A percentile compares a stretch with the other conserved stretches of the same genome.
These are phyloP conservation scores for Sycophila texana DNA, from an alignment of 2,888 invertebrate genomes.

Conservation along the genomic window DNA sequence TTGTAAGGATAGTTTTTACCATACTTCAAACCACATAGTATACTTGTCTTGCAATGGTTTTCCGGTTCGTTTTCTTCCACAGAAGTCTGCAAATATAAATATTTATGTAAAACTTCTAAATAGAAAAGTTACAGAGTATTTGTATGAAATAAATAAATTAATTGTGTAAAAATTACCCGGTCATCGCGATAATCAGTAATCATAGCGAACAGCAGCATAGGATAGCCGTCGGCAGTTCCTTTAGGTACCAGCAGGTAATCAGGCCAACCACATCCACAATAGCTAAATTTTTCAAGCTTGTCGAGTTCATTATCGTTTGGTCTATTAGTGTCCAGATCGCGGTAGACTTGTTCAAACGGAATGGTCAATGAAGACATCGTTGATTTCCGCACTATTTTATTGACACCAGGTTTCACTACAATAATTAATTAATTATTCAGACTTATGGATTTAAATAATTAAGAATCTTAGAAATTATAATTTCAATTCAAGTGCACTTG, in stretches of 20 bases:
- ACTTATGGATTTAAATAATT: not conserved
- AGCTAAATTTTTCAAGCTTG: conserved; percentile 80
- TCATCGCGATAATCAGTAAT: conserved; percentile 80
- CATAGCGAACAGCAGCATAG: conserved; percentile 85
- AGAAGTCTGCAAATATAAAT: too few species aligned
- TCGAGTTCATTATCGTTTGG: conserved; percentile 77
- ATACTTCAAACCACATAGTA: too few species aligned
- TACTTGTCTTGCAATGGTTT: too few species aligned
- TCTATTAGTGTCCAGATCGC: conserved; percentile 80
- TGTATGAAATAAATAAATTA: too few species aligned
- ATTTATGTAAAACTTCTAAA: too few species aligned
- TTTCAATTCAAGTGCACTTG: not conserved
- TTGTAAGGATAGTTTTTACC: too few species aligned
- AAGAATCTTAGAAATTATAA: not conserved
- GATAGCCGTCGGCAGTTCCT: conserved; percentile 81
- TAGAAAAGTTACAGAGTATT: too few species aligned
- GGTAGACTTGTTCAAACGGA: conserved; percentile 88
- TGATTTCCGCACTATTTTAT: conserved; percentile 81
- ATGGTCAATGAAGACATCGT: conserved; percentile 87
- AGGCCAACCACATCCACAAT: conserved; percentile 93
- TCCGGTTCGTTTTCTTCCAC: too few species aligned
- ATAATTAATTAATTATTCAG: not conserved
- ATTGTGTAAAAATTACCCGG: not conserved
- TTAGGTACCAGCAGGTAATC: conserved; percentile 87
- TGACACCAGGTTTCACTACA: conserved; percentile 80